A percentile compares a stretch with the other conserved stretches of the same genome.
Conservation (phyloP, 2,888 invertebrate genomes). For the Leptopilina syphax region DNA sequence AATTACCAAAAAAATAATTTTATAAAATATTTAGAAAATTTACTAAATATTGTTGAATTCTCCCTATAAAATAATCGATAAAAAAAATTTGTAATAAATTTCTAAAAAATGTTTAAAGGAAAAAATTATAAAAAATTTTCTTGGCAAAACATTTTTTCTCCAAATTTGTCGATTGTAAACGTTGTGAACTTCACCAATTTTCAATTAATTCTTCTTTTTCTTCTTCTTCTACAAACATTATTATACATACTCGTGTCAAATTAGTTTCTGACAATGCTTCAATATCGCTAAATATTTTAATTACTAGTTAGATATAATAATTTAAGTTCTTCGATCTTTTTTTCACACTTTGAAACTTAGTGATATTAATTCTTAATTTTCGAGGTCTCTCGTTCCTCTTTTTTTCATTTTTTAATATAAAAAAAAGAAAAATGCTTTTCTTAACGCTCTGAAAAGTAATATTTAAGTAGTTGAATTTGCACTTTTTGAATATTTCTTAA, state of each 20-base stretch:
- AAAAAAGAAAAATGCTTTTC: not conserved
- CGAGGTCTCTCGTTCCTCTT: slow-evolving; percentile 41
- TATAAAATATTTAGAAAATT: too few species aligned
- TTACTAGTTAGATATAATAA: too few species aligned
- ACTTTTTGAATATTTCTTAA: slow-evolving; percentile 21
- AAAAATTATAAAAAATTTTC: too few species aligned
- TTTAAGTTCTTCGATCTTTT: not conserved
- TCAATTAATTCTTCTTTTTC: too few species aligned
- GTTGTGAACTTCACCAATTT: too few species aligned
- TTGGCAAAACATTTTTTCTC: too few species aligned
- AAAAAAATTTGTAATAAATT: too few species aligned
- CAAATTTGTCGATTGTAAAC: too few species aligned
- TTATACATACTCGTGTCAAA: not conserved
- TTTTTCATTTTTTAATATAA: slow-evolving; percentile 17
- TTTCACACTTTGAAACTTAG: slow-evolving; percentile 9
- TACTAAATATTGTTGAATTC: too few species aligned
- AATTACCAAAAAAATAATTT: too few species aligned
- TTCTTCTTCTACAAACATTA: not conserved
- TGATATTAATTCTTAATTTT: slow-evolving; percentile 41
- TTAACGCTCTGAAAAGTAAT: not conserved
- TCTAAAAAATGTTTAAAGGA: too few species aligned
- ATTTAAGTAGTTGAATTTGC: slow-evolving; percentile 30
- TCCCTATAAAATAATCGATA: too few species aligned
- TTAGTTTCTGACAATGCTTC: not conserved
- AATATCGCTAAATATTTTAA: not conserved